Base-by-base conservation (phyloP, 2,888 invertebrate species). In the Sphaerophoria rueppellii region DNA sequence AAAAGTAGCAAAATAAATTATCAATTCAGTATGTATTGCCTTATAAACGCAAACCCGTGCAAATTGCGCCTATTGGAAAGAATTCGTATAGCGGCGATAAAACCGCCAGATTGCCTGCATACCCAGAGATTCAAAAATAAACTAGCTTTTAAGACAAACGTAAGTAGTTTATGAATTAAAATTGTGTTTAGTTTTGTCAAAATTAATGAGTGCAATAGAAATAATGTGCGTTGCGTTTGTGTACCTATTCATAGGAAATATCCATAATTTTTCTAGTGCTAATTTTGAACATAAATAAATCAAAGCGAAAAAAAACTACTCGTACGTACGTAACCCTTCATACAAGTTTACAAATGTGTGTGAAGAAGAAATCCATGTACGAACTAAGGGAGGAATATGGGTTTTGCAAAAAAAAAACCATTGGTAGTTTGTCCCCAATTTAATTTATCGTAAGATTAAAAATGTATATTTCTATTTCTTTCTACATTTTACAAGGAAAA, bases 1-100 rank as follows among this genome's bases (percentile, higher is more conserved):
- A 16, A 50, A 16, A 24, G 0, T 24, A 40, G 12, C 7, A 12
- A 37, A 37, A 65, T 16, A 12, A 37, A 52, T n/a, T n/a, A n/a
- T 24, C n/a, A n/a, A 24, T 35, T 52, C 50, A 69, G 32, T 16
- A 83, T 83, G 83, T 80, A 71, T 80, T 83, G 75, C 75, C 80
- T 83, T 46, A 75, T 83, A 2, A 83, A 58, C 6, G 55, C 57
- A 46, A 80, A 67, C 69, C 24, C 76, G 71, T 83, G 69, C 34
- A 83, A 83, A 76, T 55, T 80, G 55, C 83, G 83, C 32, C 80
- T 76, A 69, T 46, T 83, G 12, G 48, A 37, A 35, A 50, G 61
- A 43, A 61, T 83, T 50, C 55, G 61, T 5, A 32, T 71, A n/a
- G n/a, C 75, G 11, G 35, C 67, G 12, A 50, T 61, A n/a, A 65